phyloP scores from a whole-genome alignment of 2,888 invertebrate genomes.

The Nomada ferruginata region DNA sequence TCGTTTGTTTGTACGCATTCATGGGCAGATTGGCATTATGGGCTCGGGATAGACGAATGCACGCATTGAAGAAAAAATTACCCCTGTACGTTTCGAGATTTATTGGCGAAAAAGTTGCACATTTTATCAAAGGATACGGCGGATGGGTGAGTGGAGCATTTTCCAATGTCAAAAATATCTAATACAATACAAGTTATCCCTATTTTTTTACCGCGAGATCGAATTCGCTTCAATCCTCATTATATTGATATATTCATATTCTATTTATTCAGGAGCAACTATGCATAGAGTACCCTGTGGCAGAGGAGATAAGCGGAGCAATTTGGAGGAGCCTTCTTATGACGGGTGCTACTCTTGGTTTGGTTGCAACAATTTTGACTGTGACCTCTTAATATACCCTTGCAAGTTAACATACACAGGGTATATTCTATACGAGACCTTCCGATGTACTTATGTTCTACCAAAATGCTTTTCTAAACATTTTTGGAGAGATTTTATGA shows the following conservation, averaged over 20 bases:
- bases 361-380: conserved; percentile 82
- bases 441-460: conserved; percentile 80
- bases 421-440: conserved; percentile 58
- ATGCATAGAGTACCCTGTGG: conserved; percentile 82
- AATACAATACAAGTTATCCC: neutral
- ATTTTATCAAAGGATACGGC: conserved; percentile 83
- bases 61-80: conserved; percentile 80
- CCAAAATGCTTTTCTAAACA: conserved; percentile 73
- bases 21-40: conserved; percentile 83
- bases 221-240: neutral
- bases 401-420: conserved; percentile 35
- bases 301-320: conserved; percentile 82
- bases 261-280: conserved; percentile 78
- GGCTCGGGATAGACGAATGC: conserved; percentile 82
- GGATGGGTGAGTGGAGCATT: conserved; percentile 82
- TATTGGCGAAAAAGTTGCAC: conserved; percentile 82
- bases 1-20: conserved; percentile 84
- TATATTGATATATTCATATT: neutral
- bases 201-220: neutral
- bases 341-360: conserved; percentile 82
- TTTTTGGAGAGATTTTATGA: conserved; percentile 44
- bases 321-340: conserved; percentile 82
- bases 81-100: conserved; percentile 83
- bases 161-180: neutral
- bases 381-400: conserved; percentile 79